Conservation (phyloP, 2,797 vertebrate species). For the Rhinella marina region DNA sequence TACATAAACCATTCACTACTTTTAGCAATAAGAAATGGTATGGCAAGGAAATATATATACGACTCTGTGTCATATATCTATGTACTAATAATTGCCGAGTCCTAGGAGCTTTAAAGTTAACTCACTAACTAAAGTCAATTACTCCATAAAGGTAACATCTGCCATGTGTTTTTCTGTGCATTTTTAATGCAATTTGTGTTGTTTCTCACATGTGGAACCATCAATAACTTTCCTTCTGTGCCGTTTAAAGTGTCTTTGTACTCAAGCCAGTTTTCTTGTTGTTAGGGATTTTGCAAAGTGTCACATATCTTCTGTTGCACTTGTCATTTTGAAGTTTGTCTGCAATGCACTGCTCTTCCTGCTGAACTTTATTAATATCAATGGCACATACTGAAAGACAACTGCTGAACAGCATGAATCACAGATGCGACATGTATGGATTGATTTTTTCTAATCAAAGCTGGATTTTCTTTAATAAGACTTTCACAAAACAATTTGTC, state of each 20-base stretch:
- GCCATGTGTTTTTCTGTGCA: neutral
- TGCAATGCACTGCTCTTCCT: constrained; percentile 10
- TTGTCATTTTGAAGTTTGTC: constrained; percentile 5
- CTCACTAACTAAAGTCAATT: neutral
- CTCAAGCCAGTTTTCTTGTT: neutral
- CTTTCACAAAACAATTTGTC: neutral
- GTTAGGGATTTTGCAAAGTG: neutral
- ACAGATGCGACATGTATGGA: constrained; percentile 4
- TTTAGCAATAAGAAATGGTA: neutral
- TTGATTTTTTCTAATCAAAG: neutral
- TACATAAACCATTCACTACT: neutral
- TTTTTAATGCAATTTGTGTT: constrained; percentile 8
- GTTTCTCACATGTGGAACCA: constrained; percentile 10
- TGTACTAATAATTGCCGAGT: neutral
- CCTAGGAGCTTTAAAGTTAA: neutral
- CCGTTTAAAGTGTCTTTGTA: constrained; percentile 4
- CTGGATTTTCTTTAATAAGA: neutral
- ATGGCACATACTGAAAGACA: constrained; percentile 11
- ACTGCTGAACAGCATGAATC: neutral
- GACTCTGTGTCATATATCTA: neutral
- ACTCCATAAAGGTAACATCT: neutral
- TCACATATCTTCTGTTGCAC: neutral
- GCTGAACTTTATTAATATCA: constrained; percentile 14
- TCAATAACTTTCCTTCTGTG: neutral
- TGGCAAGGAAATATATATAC: neutral